Evolutionary conservation across 2,797 vertebrate genomes (phyloP).

Genomic region (Cheirogaleus major): DNA sequence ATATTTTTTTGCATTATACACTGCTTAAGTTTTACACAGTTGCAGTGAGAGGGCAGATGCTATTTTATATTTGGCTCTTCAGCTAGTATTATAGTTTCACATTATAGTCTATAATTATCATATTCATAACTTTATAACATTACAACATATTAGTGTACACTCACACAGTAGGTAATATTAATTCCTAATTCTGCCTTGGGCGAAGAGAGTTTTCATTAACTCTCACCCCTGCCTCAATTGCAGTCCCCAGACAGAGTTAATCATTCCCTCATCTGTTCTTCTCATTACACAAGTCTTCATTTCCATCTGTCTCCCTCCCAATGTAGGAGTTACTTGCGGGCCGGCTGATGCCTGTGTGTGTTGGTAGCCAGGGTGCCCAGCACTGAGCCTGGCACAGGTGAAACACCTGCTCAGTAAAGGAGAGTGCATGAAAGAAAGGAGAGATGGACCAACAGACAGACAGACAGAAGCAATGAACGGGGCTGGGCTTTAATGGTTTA

Average conservation of each 20-base stretch:
- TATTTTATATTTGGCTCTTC: conserved; percentile 29
- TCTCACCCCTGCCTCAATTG: not conserved
- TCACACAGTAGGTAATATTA: not conserved
- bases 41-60: not conserved
- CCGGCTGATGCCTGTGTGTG: not conserved
- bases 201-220: not conserved
- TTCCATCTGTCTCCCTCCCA: not conserved
- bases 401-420: not conserved
- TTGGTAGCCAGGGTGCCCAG: not conserved
- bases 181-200: not conserved
- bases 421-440: not conserved
- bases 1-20: not conserved
- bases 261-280: not conserved
- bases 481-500: not conserved
- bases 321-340: no score
- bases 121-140: not conserved
- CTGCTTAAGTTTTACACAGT: not conserved
- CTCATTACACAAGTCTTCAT: not conserved
- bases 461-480: not conserved
- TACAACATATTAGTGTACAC: not conserved
- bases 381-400: not conserved
- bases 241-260: not conserved
- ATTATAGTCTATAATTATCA: not conserved
- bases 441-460: not conserved
- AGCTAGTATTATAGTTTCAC: not conserved